phyloP scores from a whole-genome alignment of 2,888 invertebrate genomes.

The Trichopria drosophilae region DNA sequence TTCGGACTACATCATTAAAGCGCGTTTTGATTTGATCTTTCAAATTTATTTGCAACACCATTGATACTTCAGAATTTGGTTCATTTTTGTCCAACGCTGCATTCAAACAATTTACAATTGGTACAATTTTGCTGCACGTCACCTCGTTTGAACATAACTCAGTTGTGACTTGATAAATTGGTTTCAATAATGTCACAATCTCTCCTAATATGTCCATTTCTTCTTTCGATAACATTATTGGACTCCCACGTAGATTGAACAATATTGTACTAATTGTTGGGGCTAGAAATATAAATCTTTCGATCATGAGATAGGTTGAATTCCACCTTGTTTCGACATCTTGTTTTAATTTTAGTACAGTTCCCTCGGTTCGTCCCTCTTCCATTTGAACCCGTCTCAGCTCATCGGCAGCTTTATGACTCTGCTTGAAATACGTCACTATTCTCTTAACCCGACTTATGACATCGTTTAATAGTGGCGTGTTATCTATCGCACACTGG shows the following conservation, averaged over 20 bases:
- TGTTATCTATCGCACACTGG: constrained; percentile 11
- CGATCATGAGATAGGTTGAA: constrained; percentile 23
- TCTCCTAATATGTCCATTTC: constrained; percentile 10
- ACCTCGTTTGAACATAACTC: constrained; percentile 4
- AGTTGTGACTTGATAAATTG: constrained; percentile 8
- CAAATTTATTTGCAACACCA: not conserved
- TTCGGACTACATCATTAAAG: not conserved
- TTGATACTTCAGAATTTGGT: not conserved
- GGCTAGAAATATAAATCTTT: constrained; percentile 17
- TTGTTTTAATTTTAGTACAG: constrained; percentile 13
- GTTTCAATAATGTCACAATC: constrained; percentile 7
- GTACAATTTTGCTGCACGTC: constrained; percentile 7
- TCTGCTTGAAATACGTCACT: too few species aligned
- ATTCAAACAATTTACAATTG: constrained; percentile 1
- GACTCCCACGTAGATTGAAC: too few species aligned
- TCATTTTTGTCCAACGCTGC: not conserved
- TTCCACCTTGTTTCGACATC: constrained; percentile 28
- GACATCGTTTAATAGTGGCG: constrained; percentile 2
- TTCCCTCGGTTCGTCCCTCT: constrained; percentile 8
- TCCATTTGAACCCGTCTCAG: constrained; percentile 7
- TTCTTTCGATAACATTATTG: not conserved
- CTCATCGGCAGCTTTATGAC: constrained; percentile 20
- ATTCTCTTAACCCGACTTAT: constrained; percentile 20
- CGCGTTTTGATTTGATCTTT: not conserved
- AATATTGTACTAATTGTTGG: constrained; percentile 4